Conservation (phyloP, 2,888 invertebrate species). For the Sphaerophoria taeniata region DNA sequence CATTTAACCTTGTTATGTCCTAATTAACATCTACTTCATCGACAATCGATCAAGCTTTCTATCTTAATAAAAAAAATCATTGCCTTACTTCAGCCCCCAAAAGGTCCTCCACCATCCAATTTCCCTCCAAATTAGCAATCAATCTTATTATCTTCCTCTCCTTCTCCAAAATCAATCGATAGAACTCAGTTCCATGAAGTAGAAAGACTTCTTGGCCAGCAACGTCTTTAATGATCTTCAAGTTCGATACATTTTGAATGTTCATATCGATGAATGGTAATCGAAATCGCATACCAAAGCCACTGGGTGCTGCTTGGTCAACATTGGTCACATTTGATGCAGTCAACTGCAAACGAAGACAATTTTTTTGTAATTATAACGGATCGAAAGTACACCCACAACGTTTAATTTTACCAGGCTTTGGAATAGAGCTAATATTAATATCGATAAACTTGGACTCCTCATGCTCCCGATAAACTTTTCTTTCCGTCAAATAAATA, state of each 20-base stretch:
- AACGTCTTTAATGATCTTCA: slow-evolving; percentile 78
- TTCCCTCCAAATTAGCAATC: slow-evolving; percentile 77
- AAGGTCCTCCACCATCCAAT: slow-evolving; percentile 71
- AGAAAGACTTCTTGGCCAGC: slow-evolving; percentile 77
- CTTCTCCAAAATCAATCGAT: slow-evolving; percentile 77
- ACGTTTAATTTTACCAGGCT: not conserved
- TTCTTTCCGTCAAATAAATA: no score
- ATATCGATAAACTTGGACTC: no score
- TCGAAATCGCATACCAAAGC: slow-evolving; percentile 77
- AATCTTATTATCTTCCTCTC: slow-evolving; percentile 77
- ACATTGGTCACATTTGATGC: slow-evolving; percentile 24
- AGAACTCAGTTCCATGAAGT: slow-evolving; percentile 79
- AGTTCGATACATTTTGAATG: slow-evolving; percentile 76
- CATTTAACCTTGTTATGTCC: no score
- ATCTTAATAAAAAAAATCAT: no score
- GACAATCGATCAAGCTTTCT: no score
- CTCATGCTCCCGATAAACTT: no score
- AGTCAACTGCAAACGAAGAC: slow-evolving; percentile 26
- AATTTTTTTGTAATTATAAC: not conserved
- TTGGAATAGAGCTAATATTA: no score
- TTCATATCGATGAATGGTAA: slow-evolving; percentile 80
- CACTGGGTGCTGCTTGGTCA: slow-evolving; percentile 11
- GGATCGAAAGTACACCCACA: not conserved
- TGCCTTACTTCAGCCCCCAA: slow-evolving; percentile 76
- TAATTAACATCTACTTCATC: no score